Evolutionary conservation across 2,888 invertebrate genomes (phyloP), one percentile per base, ranked within the genome.

Genomic region (Augochlorella aurata): DNA sequence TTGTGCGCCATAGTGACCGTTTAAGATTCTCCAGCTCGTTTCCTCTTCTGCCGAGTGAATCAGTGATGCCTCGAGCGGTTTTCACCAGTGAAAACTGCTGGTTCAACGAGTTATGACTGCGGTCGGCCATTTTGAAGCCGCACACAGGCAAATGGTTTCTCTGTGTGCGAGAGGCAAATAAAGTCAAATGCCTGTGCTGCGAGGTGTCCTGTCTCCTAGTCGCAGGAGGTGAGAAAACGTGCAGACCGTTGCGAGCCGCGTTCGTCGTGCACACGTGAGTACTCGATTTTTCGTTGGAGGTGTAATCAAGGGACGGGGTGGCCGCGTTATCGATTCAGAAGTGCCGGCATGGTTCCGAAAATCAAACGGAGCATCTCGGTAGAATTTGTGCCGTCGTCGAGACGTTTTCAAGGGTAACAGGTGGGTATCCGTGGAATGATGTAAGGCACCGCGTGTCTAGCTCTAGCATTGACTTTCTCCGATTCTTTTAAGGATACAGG

Each of bases 391-490:
- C 29, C 44, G 29, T 74, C 58, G 49, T 21, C 50, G 67, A 71
- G 63, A 69, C 58, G 76, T 74, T 72, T 68, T 79, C 87, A 87
- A 87, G 87, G 82, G 75, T 74, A 87, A 54, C 84, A 65, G 66
- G 79, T 81, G 69, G 68, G 52, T 63, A 69, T 14, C 21, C 71
- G 58, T 49, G 77, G 68, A 61, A 80, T 82, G 82, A 87, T 82
- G 84, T 68, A 82, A 88, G 81, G 44, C 74, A 58, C 47, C 66
- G 63, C 52, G 66, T 21, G 74, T 84, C 58, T 78, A 78, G 38
- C 70, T 79, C 69, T 74, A 77, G 24, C 74, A 81, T 77, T 78
- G 77, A 80, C 85, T 85, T 83, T 86, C 83, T 81, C 87, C 75
- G 52, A 44, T 73, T 78, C 49, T 68, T 79, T 70, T 67, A 71